Evolutionary conservation across 2,113 vertebrate genomes (phyloP).

Genomic region (Callorhinus ursinus): DNA sequence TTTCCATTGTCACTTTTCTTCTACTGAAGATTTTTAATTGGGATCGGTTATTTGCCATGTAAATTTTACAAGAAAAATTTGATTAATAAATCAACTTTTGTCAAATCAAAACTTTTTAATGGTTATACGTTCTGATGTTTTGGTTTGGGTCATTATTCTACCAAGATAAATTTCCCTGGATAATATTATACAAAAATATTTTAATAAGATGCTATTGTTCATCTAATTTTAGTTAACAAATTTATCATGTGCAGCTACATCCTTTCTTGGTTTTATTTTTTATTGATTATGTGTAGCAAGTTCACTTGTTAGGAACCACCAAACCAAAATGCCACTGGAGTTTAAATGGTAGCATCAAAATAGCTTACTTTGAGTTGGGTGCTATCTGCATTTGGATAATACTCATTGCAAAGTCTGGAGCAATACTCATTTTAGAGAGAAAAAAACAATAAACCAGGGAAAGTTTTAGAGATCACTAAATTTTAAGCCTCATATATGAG

Average conservation of each 20-base stretch:
- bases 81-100: neutral
- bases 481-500: neutral
- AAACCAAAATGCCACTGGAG: neutral
- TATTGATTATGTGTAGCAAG: neutral
- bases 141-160: neutral
- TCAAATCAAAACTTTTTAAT: neutral
- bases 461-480: constrained; percentile 28
- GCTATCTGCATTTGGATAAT: neutral
- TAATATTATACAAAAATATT: neutral
- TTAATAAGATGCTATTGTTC: neutral
- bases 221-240: neutral
- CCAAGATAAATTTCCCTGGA: neutral
- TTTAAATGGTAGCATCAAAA: neutral
- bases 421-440: neutral
- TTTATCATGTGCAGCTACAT: neutral
- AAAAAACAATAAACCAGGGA: neutral
- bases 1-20: neutral
- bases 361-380: neutral
- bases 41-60: neutral
- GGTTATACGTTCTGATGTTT: neutral
- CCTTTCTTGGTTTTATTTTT: neutral
- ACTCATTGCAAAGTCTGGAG: neutral
- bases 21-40: constrained; percentile 33
- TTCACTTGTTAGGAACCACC: neutral
- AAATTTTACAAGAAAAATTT: neutral